Conservation (phyloP, 2,797 vertebrate genomes). For the Acanthis flammea region DNA sequence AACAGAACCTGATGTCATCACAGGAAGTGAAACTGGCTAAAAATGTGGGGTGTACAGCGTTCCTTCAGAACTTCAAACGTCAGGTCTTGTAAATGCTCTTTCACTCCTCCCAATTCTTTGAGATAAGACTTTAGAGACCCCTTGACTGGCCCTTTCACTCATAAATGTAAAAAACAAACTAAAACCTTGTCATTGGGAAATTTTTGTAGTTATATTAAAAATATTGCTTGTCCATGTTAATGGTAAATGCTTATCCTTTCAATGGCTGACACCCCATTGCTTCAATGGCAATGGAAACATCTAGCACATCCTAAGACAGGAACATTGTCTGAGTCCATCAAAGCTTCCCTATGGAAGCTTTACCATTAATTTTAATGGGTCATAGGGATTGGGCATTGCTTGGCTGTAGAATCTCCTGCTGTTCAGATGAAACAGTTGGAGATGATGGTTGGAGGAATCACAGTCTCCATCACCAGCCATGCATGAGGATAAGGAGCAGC, state of each 20-base stretch:
- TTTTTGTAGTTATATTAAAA: background rate
- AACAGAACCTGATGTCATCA: background rate
- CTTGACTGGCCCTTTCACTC: background rate
- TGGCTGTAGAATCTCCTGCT: background rate
- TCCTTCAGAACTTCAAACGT: background rate
- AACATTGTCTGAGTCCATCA: background rate
- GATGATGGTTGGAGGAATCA: slow-evolving; percentile 78
- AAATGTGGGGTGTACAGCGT: background rate
- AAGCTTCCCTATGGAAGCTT: background rate
- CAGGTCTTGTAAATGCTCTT: background rate
- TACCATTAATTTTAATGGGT: background rate
- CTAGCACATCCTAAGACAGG: background rate
- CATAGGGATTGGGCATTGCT: background rate
- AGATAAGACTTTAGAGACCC: background rate
- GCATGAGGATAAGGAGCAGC: slow-evolving; percentile 73
- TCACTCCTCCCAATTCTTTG: background rate
- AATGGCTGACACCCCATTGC: background rate
- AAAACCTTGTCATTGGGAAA: background rate
- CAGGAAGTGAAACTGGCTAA: background rate
- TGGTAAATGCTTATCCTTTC: background rate
- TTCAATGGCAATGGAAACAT: background rate
- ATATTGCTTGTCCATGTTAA: background rate
- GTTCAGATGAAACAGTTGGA: slow-evolving; percentile 79
- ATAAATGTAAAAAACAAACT: background rate
- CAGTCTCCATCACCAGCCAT: slow-evolving; percentile 68